Evolutionary conservation across 1,140 invertebrate species (phyloP).

Genomic region (Pogonomyrmex barbatus): DNA sequence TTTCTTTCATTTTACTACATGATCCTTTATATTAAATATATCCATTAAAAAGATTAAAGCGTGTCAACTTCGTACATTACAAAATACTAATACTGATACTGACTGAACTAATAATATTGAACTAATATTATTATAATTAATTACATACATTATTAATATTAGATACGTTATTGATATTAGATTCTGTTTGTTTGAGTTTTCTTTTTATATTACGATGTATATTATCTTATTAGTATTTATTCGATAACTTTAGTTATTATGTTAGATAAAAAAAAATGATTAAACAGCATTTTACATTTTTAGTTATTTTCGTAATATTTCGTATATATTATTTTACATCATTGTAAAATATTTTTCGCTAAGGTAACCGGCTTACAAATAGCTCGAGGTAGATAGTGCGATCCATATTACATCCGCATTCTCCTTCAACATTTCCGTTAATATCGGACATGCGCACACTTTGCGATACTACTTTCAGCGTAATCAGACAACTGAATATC

Average conservation of each 20-base stretch:
- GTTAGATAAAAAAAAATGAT: background rate
- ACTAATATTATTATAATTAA: too few relatives aligned
- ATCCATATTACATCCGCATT: slow-evolving; percentile 1
- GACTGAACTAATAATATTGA: too few relatives aligned
- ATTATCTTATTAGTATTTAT: background rate
- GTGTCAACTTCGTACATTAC: background rate
- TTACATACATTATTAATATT: too few relatives aligned
- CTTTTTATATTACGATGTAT: too few relatives aligned
- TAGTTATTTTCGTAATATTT: background rate
- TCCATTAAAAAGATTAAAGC: slow-evolving; percentile 11
- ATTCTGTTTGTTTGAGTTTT: too few relatives aligned
- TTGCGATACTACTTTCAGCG: slow-evolving; percentile 23
- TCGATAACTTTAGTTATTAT: background rate
- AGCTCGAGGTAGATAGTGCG: background rate
- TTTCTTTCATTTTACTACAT: slow-evolving; percentile 37
- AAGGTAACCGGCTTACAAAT: slow-evolving; percentile 8
- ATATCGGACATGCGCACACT: slow-evolving; percentile 13
- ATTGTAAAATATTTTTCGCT: slow-evolving; percentile 8
- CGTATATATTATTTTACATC: background rate
- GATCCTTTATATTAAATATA: background rate
- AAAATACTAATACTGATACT: background rate
- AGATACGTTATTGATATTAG: too few relatives aligned
- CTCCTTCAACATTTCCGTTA: slow-evolving; percentile 28
- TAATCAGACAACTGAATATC: background rate
- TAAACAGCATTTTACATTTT: background rate